Conservation (phyloP, 2,888 invertebrate genomes). For the Archips crataeganus region DNA sequence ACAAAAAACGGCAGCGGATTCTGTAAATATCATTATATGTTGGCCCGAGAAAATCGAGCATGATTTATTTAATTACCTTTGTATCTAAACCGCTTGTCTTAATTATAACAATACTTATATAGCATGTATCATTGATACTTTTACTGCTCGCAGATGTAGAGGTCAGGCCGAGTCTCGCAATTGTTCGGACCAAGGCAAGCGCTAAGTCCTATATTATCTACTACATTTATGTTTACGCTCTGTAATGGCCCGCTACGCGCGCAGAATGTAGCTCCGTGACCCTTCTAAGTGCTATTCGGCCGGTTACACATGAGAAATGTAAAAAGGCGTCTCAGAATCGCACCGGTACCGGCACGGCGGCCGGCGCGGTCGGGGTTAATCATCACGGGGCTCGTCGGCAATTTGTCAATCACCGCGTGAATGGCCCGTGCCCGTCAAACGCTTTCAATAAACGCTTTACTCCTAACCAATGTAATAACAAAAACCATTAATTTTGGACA, state of each 20-base stretch:
- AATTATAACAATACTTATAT: slow-evolving; percentile 15
- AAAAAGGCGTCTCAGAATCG: slow-evolving; percentile 35
- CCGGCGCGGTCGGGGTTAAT: slow-evolving; percentile 57
- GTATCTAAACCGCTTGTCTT: slow-evolving; percentile 12
- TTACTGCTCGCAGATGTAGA: slow-evolving; percentile 32
- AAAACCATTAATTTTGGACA: slow-evolving; percentile 59
- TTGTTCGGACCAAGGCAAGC: slow-evolving; percentile 31
- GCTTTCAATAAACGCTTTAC: slow-evolving; percentile 66
- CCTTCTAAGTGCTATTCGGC: slow-evolving; percentile 35
- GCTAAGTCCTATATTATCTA: slow-evolving; percentile 14
- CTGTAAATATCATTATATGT: not conserved
- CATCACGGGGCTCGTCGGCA: slow-evolving; percentile 70
- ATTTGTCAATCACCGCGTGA: slow-evolving; percentile 79
- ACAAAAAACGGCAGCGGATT: not conserved
- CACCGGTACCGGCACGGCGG: slow-evolving; percentile 31
- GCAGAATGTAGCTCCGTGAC: slow-evolving; percentile 24
- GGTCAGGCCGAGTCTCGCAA: slow-evolving; percentile 30
- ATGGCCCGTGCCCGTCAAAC: slow-evolving; percentile 60
- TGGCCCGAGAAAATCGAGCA: not conserved
- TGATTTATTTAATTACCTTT: not conserved
- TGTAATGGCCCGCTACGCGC: slow-evolving; percentile 18
- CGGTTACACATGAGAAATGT: slow-evolving; percentile 40
- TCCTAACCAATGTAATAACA: slow-evolving; percentile 41
- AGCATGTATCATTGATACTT: slow-evolving; percentile 29
- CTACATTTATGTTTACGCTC: slow-evolving; percentile 9